Evolutionary conservation across 2,113 vertebrate species (phyloP).

Genomic region (Condylura cristata): DNA sequence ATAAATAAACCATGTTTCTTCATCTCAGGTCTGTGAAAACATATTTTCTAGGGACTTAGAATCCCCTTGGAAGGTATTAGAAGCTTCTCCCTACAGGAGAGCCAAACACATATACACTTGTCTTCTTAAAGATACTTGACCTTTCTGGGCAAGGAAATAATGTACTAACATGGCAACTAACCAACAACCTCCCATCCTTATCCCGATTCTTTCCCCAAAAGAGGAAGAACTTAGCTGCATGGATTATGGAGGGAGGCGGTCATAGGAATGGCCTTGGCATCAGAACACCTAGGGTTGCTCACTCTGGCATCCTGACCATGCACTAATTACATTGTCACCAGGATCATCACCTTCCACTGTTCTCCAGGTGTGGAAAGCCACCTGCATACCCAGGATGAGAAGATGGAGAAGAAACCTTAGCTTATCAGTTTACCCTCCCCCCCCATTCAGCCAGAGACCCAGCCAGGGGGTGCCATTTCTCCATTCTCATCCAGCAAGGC

Average conservation of each 20-base stretch:
- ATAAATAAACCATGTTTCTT: conserved; percentile 31
- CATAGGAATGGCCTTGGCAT: background rate
- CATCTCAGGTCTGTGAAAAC: background rate
- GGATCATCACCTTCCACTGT: background rate
- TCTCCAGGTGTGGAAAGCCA: background rate
- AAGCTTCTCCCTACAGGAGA: background rate
- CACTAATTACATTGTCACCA: background rate
- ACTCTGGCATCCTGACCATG: background rate
- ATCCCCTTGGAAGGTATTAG: background rate
- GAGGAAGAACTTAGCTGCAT: background rate
- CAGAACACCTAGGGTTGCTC: background rate
- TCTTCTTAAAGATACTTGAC: conserved; percentile 29
- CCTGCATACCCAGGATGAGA: background rate
- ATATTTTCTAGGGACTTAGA: conserved; percentile 8
- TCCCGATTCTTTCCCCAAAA: background rate
- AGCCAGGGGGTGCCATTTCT: background rate
- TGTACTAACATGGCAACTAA: background rate
- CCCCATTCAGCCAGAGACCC: background rate
- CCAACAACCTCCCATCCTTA: background rate
- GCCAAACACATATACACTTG: background rate
- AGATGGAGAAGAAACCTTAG: background rate
- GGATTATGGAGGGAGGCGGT: background rate
- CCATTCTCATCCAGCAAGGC: background rate
- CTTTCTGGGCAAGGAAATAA: conserved; percentile 7
- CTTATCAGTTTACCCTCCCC: background rate